phyloP scores from a whole-genome alignment of 2,113 vertebrate genomes.

The Butastur rufipennis region DNA sequence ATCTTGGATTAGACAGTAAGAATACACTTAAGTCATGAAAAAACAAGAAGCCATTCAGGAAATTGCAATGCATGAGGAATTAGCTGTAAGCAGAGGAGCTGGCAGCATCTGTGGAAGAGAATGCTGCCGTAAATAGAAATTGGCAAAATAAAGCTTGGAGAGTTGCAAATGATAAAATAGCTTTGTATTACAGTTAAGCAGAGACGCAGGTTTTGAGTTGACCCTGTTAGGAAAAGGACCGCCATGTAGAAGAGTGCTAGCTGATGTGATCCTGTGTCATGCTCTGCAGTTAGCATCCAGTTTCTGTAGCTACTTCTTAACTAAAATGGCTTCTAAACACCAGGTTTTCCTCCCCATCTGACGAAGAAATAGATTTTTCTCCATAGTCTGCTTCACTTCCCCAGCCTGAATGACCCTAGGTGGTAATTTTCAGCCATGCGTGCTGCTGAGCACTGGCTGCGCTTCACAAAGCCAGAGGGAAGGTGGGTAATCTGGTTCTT shows the following conservation, averaged over 20 bases:
- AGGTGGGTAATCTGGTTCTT: not conserved
- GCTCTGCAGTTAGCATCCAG: not conserved
- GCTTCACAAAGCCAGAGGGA: not conserved
- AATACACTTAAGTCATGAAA: not conserved
- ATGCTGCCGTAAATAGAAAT: not conserved
- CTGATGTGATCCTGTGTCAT: rapidly evolving
- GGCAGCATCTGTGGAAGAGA: not conserved
- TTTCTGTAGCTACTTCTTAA: not conserved
- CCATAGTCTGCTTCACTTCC: not conserved
- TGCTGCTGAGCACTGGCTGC: not conserved
- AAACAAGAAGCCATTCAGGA: not conserved
- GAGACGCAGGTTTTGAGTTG: not conserved
- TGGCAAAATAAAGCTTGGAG: not conserved
- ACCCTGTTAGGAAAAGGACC: not conserved
- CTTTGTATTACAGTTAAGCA: not conserved
- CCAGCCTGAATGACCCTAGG: not conserved
- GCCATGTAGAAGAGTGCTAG: rapidly evolving
- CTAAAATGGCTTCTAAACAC: not conserved
- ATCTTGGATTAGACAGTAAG: not conserved
- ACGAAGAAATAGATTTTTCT: not conserved
- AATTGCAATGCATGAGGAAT: not conserved
- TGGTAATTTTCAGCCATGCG: rapidly evolving
- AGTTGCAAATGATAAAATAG: not conserved
- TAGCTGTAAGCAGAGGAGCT: not conserved
- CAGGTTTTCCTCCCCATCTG: not conserved